phyloP scores from a whole-genome alignment of 1,140 invertebrate genomes.

The Drosophila asahinai region DNA sequence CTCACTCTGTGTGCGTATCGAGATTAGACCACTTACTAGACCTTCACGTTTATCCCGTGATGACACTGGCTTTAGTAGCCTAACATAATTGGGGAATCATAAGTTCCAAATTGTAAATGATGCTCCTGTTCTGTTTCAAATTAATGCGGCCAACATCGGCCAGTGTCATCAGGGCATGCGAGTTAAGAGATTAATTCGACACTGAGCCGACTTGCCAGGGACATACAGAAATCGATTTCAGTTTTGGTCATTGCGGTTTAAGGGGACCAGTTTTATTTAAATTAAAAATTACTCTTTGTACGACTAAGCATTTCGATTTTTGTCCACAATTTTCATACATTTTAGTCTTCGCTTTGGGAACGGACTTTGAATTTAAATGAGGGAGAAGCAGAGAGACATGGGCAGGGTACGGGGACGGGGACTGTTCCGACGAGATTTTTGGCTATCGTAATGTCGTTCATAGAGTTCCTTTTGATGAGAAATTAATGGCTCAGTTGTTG shows the following conservation, averaged over 20 bases:
- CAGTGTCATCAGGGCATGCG: conserved; percentile 9
- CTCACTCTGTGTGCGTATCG: conserved; percentile 24
- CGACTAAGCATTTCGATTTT: conserved; percentile 22
- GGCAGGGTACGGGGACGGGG: background rate
- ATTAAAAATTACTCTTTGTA: conserved; percentile 41
- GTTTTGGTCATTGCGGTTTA: conserved; percentile 13
- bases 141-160: background rate
- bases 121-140: background rate
- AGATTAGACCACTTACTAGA: conserved; percentile 7
- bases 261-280: conserved; percentile 63
- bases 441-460: conserved; percentile 27
- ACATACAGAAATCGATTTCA: conserved; percentile 28
- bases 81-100: background rate
- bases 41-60: conserved; percentile 11
- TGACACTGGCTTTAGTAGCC: background rate
- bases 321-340: conserved; percentile 14
- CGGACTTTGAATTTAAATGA: conserved; percentile 40
- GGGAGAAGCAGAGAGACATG: conserved; percentile 10
- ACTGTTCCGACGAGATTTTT: conserved; percentile 3
- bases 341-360: conserved; percentile 13
- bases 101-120: background rate
- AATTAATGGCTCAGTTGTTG: conserved; percentile 39
- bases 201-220: conserved; percentile 23
- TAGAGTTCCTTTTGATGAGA: conserved; percentile 66
- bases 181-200: conserved; percentile 11